Base-by-base conservation (phyloP, 2,113 vertebrate genomes). In the Chionodraco myersi region DNA sequence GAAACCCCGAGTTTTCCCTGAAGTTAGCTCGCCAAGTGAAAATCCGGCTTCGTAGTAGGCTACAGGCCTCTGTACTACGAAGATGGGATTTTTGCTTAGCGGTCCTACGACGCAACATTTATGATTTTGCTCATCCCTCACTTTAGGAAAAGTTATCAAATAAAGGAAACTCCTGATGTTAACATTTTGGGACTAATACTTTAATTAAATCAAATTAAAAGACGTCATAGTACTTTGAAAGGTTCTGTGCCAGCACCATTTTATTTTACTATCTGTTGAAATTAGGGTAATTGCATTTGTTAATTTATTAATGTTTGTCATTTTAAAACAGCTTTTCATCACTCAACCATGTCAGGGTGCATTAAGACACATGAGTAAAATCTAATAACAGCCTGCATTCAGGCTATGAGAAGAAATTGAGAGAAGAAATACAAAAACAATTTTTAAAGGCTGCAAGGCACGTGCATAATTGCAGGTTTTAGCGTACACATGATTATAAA, bases 271-370 rank as follows among this genome's bases (percentile, higher is more conserved):
- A 6, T 65, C 64, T 30, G 15, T 62, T 58, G 6, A 59, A 83
- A 77, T 41, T 9, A 44, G 5, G n/a, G 16, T 49, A 68, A 82
- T 23, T 54, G 60, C 68, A 72, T 44, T 67, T 14, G 67, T 75
- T 70, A 64, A 44, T 12, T 52, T 12, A 23, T 7, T 14, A 52
- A 12, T 34, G 14, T 59, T 58, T 14, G 7, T 69, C 0, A 63
- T 71, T 71, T 67, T 11, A 57, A 56, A 56, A 15, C 6, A 52
- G 30, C 26, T 60, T 76, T 79, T 83, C 48, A 59, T 70, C 69
- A 66, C 60, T 54, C 47, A 61, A 10, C 10, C 53, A 48, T 75
- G 16, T 48, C 21, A 34, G n/a, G 48, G 45, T 53, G 16, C 49
- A 65, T 72, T 62, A 69, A 73, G 21, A 65, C 11, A 54, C 49